Percentiles rank a stretch among this genome's conserved stretches.
Conservation (phyloP, 1,140 invertebrate genomes). For the Homarus americanus region DNA sequence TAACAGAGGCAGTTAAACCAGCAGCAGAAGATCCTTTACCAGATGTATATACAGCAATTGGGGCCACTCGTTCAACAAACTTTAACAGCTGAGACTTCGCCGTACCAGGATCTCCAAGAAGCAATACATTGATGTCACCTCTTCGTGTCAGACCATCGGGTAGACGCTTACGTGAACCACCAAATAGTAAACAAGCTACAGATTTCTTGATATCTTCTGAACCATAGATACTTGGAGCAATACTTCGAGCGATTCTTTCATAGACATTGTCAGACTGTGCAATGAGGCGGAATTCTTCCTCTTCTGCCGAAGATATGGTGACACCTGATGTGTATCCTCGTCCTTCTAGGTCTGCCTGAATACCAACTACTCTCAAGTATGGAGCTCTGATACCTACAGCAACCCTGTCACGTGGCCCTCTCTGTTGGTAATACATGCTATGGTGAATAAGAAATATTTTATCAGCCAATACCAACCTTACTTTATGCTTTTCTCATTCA, state of each 20-base stretch:
- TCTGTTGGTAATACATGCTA: constrained; percentile 40
- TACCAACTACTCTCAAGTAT: constrained; percentile 96
- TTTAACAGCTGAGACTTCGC: constrained; percentile 99
- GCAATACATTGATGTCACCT: constrained; percentile 97
- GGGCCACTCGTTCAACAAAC: constrained; percentile 97
- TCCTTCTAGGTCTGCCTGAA: constrained; percentile 91
- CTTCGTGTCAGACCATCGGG: constrained; percentile 96
- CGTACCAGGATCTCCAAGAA: constrained; percentile 99
- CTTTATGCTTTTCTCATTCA: too few relatives aligned
- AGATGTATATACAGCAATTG: constrained; percentile 98
- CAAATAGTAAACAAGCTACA: constrained; percentile 96
- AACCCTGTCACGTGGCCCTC: constrained; percentile 83
- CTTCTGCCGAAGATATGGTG: constrained; percentile 85
- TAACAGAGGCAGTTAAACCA: constrained; percentile 98
- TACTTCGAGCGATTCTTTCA: constrained; percentile 92
- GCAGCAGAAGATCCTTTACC: constrained; percentile 99
- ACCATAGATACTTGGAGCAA: constrained; percentile 99
- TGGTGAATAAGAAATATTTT: too few relatives aligned
- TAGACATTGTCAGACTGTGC: constrained; percentile 92
- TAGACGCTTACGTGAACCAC: constrained; percentile 90
- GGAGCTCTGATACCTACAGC: constrained; percentile 95
- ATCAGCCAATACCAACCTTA: too few relatives aligned
- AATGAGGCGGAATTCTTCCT: constrained; percentile 93
- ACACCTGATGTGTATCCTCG: constrained; percentile 81
- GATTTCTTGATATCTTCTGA: constrained; percentile 97